Conservation (phyloP, 23 tunicate genomes). For the Halocynthia roretzi region DNA sequence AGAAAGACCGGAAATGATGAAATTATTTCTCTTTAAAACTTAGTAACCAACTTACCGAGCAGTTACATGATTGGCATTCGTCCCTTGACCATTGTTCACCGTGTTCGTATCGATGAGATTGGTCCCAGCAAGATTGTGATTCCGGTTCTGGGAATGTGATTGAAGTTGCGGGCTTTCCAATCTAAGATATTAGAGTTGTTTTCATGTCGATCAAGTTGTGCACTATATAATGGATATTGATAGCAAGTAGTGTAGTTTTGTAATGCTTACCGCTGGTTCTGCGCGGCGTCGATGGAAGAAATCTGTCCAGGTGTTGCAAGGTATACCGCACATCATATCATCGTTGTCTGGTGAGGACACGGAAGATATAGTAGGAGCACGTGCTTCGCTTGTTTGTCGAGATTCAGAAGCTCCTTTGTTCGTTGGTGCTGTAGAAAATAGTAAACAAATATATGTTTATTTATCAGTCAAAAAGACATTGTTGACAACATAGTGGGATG, state of each 20-base stretch:
- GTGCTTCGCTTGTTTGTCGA: not conserved
- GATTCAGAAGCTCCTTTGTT: not conserved
- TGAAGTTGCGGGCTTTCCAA: not conserved
- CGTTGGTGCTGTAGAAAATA: not conserved
- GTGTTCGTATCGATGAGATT: conserved; percentile 27
- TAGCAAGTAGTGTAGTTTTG: no score
- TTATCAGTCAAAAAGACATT: no score
- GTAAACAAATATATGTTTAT: no score
- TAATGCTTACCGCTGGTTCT: no score
- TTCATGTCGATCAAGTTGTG: not conserved
- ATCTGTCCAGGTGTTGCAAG: not conserved
- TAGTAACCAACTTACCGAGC: conserved; percentile 38
- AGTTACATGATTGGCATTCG: conserved; percentile 67
- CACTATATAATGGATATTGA: no score
- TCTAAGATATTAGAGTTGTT: not conserved
- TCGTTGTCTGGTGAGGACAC: not conserved
- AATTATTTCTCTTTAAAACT: not conserved
- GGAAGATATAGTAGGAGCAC: not conserved
- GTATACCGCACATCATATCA: not conserved
- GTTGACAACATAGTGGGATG: no score
- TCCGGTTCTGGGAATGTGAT: not conserved
- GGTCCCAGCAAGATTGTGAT: conserved; percentile 47
- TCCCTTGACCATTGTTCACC: conserved; percentile 61
- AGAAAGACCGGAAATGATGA: not conserved
- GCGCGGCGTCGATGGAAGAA: no score